A percentile compares a stretch with the other conserved stretches of the same genome.
These are phyloP conservation scores for Drosophila burlai DNA, from an alignment of 1,140 invertebrate species.

Conservation along the genomic window DNA sequence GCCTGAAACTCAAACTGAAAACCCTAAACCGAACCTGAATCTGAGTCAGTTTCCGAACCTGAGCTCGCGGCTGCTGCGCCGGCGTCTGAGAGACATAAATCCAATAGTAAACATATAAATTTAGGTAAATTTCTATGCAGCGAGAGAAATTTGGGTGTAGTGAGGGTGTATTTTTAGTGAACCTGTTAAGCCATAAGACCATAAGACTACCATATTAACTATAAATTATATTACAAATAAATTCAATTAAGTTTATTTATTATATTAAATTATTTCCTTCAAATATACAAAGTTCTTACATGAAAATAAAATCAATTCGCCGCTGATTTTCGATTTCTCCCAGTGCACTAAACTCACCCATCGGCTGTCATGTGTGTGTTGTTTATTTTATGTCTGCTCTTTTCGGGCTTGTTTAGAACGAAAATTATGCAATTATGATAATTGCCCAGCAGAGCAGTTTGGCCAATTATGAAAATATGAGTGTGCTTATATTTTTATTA, in stretches of 20 bases:
- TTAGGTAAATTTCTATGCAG: conserved; percentile 65
- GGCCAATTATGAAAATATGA: conserved; percentile 79
- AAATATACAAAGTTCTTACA: neutral
- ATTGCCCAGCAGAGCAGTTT: conserved; percentile 73
- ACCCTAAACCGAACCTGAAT: conserved; percentile 37
- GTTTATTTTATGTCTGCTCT: conserved; percentile 59
- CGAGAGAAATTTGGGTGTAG: conserved; percentile 35
- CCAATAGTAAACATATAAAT: conserved; percentile 81
- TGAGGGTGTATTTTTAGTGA: no score
- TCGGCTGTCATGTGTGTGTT: conserved; percentile 68
- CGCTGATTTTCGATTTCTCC: conserved; percentile 7
- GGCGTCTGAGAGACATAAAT: conserved; percentile 76
- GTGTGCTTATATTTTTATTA: conserved; percentile 56
- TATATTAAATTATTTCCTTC: neutral
- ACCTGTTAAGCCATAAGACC: no score
- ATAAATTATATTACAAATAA: no score
- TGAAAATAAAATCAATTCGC: neutral
- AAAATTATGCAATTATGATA: conserved; percentile 83
- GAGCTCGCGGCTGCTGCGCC: conserved; percentile 65
- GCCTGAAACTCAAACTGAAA: conserved; percentile 41
- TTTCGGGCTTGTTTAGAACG: conserved; percentile 78
- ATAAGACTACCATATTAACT: neutral
- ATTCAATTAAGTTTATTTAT: no score
- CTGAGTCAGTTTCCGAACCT: conserved; percentile 31
- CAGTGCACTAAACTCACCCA: conserved; percentile 58